Base-by-base conservation (phyloP, 2,113 vertebrate genomes). In the Pleuronectes platessa region DNA sequence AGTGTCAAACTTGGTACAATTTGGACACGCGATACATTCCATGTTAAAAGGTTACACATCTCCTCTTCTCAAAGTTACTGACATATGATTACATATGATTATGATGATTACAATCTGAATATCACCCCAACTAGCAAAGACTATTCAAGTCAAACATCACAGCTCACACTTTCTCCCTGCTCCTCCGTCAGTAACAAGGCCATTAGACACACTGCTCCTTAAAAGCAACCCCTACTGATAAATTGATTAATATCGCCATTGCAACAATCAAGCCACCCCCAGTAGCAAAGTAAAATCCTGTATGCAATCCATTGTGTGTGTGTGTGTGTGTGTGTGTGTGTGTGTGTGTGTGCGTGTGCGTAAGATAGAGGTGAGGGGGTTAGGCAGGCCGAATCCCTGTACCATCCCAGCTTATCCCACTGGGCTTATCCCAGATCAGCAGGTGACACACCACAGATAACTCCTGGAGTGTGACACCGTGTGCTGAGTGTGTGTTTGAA, bases 371-470 rank as follows among this genome's bases (percentile, higher is more conserved):
- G 68, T 71, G 70, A 61, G 54, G 70, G 71, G 79, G 84, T 83
- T 68, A 75, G 82, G 47, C 10, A 3, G 45, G 68, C 60, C 65
- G 90, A 88, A 82, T 88, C 78, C 61, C 87, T 85, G 76, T 78
- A 77, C 82, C 85, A 88, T 91, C 86, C 68, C 15, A 62, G 87
- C 85, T 90, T 86, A 92, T 87, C 84, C 84, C 71, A 77, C 69
- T 74, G 72, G 82, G 86, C 74, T 91, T 89, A 92, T 91, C 92
- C 89, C 79, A 86, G 89, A 89, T 92, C 90, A 91, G 85, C 88
- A 89, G 88, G 85, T 91, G 86, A 82, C 77, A 84, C 82, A 81
- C 76, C 85, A 83, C 78, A 74, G 86, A 88, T 89, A 82, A 85
- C 85, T 80, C 79, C 42, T 27, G 53, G 65, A 79, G 79, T 17